A percentile compares a stretch with the other conserved stretches of the same genome.
These are phyloP conservation scores for Megaustenia siamemsis DNA, from an alignment of 2,888 invertebrate genomes.

Conservation along the genomic window DNA sequence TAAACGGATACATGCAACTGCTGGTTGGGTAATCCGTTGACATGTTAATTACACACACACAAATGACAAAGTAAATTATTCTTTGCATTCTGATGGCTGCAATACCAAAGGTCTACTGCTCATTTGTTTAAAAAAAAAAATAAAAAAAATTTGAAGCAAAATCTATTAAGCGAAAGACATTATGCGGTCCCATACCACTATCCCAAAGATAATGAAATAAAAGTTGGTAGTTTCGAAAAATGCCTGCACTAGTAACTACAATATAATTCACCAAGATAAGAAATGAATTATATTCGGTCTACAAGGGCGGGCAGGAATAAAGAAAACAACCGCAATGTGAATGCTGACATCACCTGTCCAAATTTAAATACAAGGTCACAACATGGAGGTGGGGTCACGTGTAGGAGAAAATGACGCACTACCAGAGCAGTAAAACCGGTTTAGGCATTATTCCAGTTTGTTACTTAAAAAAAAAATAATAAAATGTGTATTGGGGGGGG, in stretches of 20 bases:
- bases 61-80: not conserved
- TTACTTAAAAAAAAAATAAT: too few species aligned
- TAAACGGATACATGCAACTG: not conserved
- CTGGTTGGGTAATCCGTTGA: not conserved
- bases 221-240: too few species aligned
- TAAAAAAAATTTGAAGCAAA: too few species aligned
- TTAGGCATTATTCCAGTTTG: too few species aligned
- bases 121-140: too few species aligned
- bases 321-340: not conserved
- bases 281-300: too few species aligned
- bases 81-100: not conserved
- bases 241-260: too few species aligned
- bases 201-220: too few species aligned
- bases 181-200: too few species aligned
- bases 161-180: too few species aligned
- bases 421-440: not conserved
- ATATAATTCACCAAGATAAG: too few species aligned
- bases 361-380: constrained; percentile 33
- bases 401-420: not conserved
- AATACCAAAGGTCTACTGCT: not conserved
- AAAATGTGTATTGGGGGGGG: too few species aligned
- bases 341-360: constrained; percentile 20
- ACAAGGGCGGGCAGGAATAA: not conserved
- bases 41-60: not conserved
- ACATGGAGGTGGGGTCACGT: not conserved